A percentile compares a stretch with the other conserved stretches of the same genome.
These are phyloP conservation scores for Dimorphilus gyrociliatus DNA, from an alignment of 2,888 invertebrate species.

Conservation along the genomic window DNA sequence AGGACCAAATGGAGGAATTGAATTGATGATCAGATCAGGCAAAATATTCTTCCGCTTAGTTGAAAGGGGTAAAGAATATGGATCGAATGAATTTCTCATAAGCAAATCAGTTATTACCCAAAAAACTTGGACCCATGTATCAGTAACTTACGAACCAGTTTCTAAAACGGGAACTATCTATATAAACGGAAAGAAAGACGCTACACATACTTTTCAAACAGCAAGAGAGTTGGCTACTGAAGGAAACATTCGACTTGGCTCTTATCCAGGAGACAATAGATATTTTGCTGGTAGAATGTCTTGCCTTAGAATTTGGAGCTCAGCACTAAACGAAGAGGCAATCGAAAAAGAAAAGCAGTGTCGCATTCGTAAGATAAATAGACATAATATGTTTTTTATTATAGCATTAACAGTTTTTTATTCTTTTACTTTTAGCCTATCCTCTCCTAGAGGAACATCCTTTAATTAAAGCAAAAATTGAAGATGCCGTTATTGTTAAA, in stretches of 20 bases:
- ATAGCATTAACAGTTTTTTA: not conserved
- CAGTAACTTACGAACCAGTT: no score
- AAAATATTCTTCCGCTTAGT: no score
- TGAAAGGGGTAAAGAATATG: no score
- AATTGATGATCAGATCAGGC: no score
- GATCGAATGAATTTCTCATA: no score
- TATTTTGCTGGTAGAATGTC: constrained; percentile 5
- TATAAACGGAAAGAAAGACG: no score
- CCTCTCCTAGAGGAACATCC: constrained; percentile 4
- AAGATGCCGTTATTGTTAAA: constrained; percentile 1
- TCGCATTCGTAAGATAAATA: constrained; percentile 4
- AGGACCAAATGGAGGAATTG: no score
- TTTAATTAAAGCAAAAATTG: constrained; percentile 1
- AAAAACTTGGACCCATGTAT: no score
- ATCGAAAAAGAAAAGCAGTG: constrained; percentile 3
- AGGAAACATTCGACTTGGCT: constrained; percentile 5
- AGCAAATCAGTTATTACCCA: no score
- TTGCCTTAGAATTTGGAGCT: constrained; percentile 7
- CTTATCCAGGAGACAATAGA: constrained; percentile 1
- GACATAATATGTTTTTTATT: not conserved
- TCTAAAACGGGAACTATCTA: no score
- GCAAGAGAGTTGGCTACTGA: constrained; percentile 3
- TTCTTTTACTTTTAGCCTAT: constrained; percentile 3
- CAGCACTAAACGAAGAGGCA: constrained; percentile 2
- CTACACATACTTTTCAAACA: not conserved